Base-by-base conservation (phyloP, 2,113 vertebrate species). In the Zosterops japonicus region DNA sequence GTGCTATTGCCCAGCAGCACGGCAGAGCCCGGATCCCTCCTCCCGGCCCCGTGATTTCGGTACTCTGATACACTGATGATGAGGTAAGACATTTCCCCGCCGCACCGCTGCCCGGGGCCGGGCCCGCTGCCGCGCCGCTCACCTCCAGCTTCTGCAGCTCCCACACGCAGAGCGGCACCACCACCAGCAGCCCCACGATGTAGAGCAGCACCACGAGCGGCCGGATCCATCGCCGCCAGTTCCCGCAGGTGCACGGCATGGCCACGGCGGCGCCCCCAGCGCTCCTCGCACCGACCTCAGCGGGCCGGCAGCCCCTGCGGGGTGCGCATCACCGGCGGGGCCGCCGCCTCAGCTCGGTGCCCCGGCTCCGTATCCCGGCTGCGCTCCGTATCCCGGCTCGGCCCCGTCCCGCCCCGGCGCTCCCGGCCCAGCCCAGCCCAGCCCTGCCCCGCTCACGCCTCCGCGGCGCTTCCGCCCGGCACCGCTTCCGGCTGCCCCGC, bases 211-310 rank as follows among this genome's bases (percentile, higher is more conserved):
- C 98, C 29, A 99, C 99, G 94, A 99, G 96, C 41, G 99, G 99
- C 69, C 99, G 98, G 87, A 99, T 99, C 99, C 99, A 99, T 79
- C 98, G 98, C 87, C 99, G 98, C 99, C 99, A 99, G 97, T 99
- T 99, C 57, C 98, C 99, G 96, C 98, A 99, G 44, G 99, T 99
- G 96, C 99, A 99, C 79, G 99, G 98, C 99, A 99, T 99, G 63
- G 96, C 97, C 69, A 31, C 87, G n/a, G 14, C 23, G 27, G 11
- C 23, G 21, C 10, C 42, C 11, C 67, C 80, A 12, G 36, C 46
- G 44, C 53, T 7, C 29, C 60, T n/a, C 69, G 41, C 92, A 47
- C 69, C 56, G 8, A 64, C 63, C 52, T 95, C 90, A 93, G 55
- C 84, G 78, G 46, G 70, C 74, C 68, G 87, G 27, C 56, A 53